Conservation (phyloP, 2,797 vertebrate genomes). For the Macrochelys suwanniensis region DNA sequence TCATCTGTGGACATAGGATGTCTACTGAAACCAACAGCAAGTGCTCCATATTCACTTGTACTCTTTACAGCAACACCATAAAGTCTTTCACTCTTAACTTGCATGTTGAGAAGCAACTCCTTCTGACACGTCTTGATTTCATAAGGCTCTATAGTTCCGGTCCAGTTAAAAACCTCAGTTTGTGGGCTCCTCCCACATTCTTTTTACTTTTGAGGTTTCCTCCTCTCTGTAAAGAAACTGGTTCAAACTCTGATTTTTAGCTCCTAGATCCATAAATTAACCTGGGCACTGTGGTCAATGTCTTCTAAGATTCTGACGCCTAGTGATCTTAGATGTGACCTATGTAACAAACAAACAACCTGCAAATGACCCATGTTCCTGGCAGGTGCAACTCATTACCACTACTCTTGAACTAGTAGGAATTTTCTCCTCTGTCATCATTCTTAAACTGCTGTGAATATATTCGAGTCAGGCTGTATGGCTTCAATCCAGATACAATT, state of each 20-base stretch:
- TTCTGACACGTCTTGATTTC: background rate
- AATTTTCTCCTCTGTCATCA: background rate
- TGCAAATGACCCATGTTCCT: background rate
- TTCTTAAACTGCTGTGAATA: background rate
- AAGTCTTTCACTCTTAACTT: background rate
- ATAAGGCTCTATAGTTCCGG: background rate
- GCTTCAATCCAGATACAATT: background rate
- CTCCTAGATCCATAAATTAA: background rate
- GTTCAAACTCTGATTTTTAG: background rate
- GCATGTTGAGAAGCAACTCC: background rate
- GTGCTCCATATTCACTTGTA: background rate
- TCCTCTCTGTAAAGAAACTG: background rate
- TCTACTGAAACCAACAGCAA: background rate
- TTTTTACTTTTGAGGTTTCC: background rate
- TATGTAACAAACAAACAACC: background rate
- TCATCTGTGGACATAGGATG: background rate
- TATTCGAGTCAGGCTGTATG: background rate
- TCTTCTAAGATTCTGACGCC: background rate
- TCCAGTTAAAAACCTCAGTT: background rate
- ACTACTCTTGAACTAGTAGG: background rate
- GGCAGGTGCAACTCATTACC: background rate
- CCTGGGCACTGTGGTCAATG: background rate
- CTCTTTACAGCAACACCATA: background rate
- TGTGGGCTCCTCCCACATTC: background rate
- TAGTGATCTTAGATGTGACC: background rate